phyloP scores from a whole-genome alignment of 2,797 vertebrate species.

The Peromyscus aztecus region DNA sequence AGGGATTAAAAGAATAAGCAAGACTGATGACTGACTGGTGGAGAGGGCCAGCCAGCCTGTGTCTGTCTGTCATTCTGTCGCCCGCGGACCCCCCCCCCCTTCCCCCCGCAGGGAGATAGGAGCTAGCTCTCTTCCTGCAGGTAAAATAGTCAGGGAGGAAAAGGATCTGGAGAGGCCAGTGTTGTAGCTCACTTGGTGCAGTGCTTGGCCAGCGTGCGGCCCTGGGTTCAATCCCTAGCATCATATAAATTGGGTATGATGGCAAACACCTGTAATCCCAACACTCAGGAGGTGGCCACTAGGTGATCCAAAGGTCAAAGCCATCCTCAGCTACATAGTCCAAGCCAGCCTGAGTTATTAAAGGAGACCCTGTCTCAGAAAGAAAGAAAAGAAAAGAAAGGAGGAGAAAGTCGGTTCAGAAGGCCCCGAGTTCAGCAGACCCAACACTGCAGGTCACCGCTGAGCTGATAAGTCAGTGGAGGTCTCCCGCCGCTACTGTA shows the following conservation, averaged over 20 bases:
- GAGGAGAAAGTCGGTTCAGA: neutral
- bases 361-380: neutral
- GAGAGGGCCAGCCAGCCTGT: neutral
- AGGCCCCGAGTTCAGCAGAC: neutral
- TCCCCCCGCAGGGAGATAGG: neutral
- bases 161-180: neutral
- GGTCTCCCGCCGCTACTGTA: fast-evolving
- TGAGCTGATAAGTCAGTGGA: neutral
- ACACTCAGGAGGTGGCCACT: neutral
- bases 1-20: neutral
- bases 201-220: no score
- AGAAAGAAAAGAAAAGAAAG: no score
- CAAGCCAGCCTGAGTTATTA: neutral
- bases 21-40: neutral
- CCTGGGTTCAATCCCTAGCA: neutral
- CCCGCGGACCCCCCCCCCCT: no score
- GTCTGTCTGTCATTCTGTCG: neutral
- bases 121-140: neutral
- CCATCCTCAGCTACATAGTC: neutral
- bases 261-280: neutral
- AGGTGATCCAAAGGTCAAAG: neutral
- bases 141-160: neutral
- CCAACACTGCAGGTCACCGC: neutral
- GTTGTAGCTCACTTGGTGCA: neutral
- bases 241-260: neutral